Evolutionary conservation across 2,888 invertebrate genomes (phyloP), one percentile per base, ranked within the genome.

Genomic region (Melieria picta): DNA sequence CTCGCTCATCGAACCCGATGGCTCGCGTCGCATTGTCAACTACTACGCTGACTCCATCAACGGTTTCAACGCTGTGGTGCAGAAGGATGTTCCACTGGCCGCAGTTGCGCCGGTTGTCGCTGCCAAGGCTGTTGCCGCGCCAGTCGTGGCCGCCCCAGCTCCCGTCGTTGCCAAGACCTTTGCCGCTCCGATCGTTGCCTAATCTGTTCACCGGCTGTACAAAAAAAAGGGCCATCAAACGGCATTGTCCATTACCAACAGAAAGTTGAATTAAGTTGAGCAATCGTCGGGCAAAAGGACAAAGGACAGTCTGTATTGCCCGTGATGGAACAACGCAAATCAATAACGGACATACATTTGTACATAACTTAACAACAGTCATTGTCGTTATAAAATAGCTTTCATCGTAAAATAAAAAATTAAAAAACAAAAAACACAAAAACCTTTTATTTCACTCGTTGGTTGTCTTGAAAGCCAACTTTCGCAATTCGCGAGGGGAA

Each of bases 31-130:
- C 75, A 87, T 82, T 65, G 89, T 89, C 65, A 88, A 86, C 79
- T 89, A 89, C 81, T 87, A 86, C 69, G 88, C 88, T 69, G 88
- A 88, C 77, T 82, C 86, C 56, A 77, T 88, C 76, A 87, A 88
- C 76, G 88, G 89, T 74, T 89, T 89, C 83, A 88, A 88, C 78
- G 88, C 88, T 64, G 86, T 88, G 52, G 88, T 89, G 6, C 84
- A 84, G 76, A 86, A 85, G 77, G 86, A 86, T 79, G 83, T 87
- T 66, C 87, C 88, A 66, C 82, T 87, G 48, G 85, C 82, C 75
- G 85, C 86, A 63, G 88, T 88, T 13, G 86, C 87, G 52, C 87
- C 88, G 60, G 73, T 85, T 70, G 77, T 82, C 42, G 86, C 86
- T 56, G 83, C 85, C 43, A 85, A 79, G 76, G 75, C 82, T 73